Conservation (phyloP, 2,797 vertebrate genomes). For the Acanthis flammea region DNA sequence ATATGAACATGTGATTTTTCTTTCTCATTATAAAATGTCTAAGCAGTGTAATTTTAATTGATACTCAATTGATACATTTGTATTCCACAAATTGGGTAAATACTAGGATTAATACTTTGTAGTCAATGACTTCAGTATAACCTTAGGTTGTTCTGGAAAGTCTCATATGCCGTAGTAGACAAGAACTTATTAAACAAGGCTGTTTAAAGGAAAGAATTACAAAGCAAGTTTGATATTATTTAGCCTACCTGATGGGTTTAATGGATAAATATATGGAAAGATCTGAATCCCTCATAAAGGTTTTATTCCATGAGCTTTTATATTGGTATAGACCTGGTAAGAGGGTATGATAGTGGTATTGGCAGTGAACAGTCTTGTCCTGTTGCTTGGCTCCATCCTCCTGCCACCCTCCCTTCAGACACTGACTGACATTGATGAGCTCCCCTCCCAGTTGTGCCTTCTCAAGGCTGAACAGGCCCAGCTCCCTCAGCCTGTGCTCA, state of each 20-base stretch:
- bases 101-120: neutral
- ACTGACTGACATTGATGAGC: neutral
- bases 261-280: neutral
- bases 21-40: conserved; percentile 39
- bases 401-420: neutral
- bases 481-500: fast-evolving
- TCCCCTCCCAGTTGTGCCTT: fast-evolving
- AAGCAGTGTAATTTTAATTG: conserved; percentile 44
- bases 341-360: neutral
- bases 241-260: neutral
- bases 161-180: neutral
- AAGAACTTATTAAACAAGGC: neutral
- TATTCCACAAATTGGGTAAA: neutral
- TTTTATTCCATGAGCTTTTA: neutral
- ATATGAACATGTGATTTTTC: conserved; percentile 49
- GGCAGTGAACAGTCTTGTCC: neutral
- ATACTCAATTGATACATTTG: conserved; percentile 19
- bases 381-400: neutral
- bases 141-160: neutral
- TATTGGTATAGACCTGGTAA: neutral
- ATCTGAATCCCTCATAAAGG: neutral
- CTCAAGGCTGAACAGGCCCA: fast-evolving
- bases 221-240: neutral
- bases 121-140: neutral
- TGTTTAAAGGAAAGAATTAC: neutral